These are phyloP conservation scores for Drosophila miranda DNA, from an alignment of 1,140 invertebrate species.

Conservation along the genomic window DNA sequence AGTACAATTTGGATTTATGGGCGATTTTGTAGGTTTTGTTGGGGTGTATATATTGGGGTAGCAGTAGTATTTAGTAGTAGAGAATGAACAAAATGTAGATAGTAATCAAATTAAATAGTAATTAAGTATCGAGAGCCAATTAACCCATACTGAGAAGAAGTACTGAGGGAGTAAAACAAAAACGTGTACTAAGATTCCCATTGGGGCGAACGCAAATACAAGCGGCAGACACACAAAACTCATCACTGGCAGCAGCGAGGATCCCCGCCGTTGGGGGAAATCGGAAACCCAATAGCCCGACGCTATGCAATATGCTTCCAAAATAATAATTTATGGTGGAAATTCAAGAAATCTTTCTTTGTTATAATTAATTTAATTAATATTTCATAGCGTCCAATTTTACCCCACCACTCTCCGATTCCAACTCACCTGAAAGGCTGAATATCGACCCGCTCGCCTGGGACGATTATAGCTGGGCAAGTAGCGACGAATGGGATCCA, in stretches of 20 bases:
- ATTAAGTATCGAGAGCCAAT: slow-evolving; percentile 66
- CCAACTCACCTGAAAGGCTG: slow-evolving; percentile 94
- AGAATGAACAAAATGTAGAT: slow-evolving; percentile 60
- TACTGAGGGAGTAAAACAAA: slow-evolving; percentile 37
- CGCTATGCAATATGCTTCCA: slow-evolving; percentile 34
- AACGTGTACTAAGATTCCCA: slow-evolving; percentile 43
- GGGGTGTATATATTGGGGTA: slow-evolving; percentile 19
- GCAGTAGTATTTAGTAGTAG: slow-evolving; percentile 61
- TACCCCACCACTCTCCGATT: background rate
- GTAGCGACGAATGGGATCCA: slow-evolving; percentile 97
- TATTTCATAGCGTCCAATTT: slow-evolving; percentile 33
- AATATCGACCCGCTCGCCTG: slow-evolving; percentile 94
- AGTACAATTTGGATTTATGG: slow-evolving; percentile 39
- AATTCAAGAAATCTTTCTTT: background rate
- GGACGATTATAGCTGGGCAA: slow-evolving; percentile 97
- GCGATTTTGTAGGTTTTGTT: slow-evolving; percentile 28
- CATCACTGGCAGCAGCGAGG: slow-evolving; percentile 34
- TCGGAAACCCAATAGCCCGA: slow-evolving; percentile 6
- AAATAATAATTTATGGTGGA: background rate
- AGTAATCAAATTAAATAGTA: slow-evolving; percentile 26
- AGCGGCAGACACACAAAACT: slow-evolving; percentile 62
- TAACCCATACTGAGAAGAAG: slow-evolving; percentile 47
- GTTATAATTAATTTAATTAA: background rate
- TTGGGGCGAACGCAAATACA: slow-evolving; percentile 66
- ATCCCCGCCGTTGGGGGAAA: slow-evolving; percentile 4